Conservation (phyloP, 2,113 vertebrate species). For the Alouatta palliata region DNA sequence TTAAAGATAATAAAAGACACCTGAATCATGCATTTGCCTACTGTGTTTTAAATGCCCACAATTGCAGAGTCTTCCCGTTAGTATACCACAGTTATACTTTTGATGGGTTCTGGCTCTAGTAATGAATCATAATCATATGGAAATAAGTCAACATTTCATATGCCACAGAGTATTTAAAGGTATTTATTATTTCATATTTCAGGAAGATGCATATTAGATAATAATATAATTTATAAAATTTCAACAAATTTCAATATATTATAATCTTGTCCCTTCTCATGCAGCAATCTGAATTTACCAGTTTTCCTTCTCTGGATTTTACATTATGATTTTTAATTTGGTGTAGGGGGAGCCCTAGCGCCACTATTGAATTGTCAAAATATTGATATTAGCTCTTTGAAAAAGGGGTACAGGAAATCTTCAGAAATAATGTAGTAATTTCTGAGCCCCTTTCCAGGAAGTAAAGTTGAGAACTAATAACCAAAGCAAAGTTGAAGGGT, state of each 20-base stretch:
- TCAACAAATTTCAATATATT: not conserved
- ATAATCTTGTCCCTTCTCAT: not conserved
- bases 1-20: not conserved
- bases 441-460: not conserved
- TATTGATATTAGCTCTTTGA: not conserved
- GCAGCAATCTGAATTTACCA: not conserved
- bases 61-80: not conserved
- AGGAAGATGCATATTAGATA: not conserved
- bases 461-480: not conserved
- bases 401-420: not conserved
- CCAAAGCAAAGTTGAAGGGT: not conserved
- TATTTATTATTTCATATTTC: conserved; percentile 45
- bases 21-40: not conserved
- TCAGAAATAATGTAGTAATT: not conserved
- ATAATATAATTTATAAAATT: conserved; percentile 8
- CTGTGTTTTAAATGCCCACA: not conserved
- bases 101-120: conserved; percentile 33
- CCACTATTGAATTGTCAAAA: not conserved
- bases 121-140: not conserved
- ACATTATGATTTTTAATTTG: not conserved
- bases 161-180: not conserved
- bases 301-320: conserved; percentile 22
- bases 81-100: not conserved
- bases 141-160: conserved; percentile 32
- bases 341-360: not conserved